Base-by-base conservation (phyloP, 1,140 invertebrate species). In the Drosophila varians region DNA sequence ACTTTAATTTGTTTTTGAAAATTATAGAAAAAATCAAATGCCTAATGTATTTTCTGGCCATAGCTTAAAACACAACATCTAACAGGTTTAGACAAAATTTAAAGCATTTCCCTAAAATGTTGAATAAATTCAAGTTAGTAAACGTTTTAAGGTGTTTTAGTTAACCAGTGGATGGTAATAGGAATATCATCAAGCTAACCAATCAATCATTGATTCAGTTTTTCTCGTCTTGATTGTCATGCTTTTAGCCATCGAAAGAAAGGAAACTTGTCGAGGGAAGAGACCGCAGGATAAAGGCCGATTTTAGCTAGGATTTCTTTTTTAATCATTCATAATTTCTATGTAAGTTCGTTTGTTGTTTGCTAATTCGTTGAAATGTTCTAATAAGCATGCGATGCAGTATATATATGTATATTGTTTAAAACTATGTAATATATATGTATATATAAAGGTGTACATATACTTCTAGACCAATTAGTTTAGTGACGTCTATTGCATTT, bases 301-400 rank as follows among this genome's bases (percentile, higher is more conserved):
- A 18, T 56, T 53, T 23, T 25, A 52, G 53, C 40, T 36, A 49
- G 25, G 51, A 43, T 60, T 74, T 53, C 42, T 46, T 16, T 38
- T 46, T 16, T 38, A 31, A 26, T 47, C 58, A 31, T 54, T 65
- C 42, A 43, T 38, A 38, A 5, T 38, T 12, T 31, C 40, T 68
- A 68, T 75, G 66, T 86, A 80, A 86, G 72, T 86, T 84, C 75
- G 80, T 79, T 86, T 64, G 40, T 79, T 75, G 43, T 74, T 71
- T 75, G 38, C 75, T 80, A 80, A 87, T 86, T 86, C 80, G 80
- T 86, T 86, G 80, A 86, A 80, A 65, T 72, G 58, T 23, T 77
- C 68, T 86, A 86, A 57, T 70, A 79, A 84, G 73, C 71, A 84
- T 75, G 79, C 79, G 51, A 70, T 71, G 60, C 53, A 18, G n/a